Base-by-base conservation (phyloP, 2,888 invertebrate genomes). In the Allacma fusca region DNA sequence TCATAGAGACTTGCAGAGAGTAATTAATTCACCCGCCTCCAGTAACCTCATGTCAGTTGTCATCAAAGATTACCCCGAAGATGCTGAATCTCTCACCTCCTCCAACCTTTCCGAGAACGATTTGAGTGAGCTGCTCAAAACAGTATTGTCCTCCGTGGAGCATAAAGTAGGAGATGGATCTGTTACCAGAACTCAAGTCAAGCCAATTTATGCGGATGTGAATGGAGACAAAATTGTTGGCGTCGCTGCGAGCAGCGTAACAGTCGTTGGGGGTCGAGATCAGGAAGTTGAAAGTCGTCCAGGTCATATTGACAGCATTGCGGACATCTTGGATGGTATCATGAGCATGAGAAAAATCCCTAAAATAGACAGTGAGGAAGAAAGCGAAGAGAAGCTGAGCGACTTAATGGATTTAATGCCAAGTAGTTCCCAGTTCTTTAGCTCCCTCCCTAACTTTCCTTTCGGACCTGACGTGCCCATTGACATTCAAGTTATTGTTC, bases 1-100 rank as follows among this genome's bases (percentile, higher is more conserved):
- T 76, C 86, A 85, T 78, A 80, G 77, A 71, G 85, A 86, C 77
- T 80, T 85, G 40, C 85, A 85, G 75, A 77, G 79, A 23, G 84
- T 85, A n/a, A 79, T 85, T 13, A 85, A 85, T 72, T 84, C 84
- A 19, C 79, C 80, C 13, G 81, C 82, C 13, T 83, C 82, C 75
- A 69, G 59, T 57, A 76, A 76, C 26, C 26, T 76, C 21, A 68
- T 76, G 69, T 68, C 67, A 7, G 50, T 76, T 21, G 69, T 76
- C 40, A 57, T 76, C 19, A 76, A 76, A 34, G 75, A 76, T 29
- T 76, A 21, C 71, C 76, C 69, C 16, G 65, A 44, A 7, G 77
- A 77, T 34, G 43, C 71, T 1, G 40, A 70, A 9, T 16, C 69
- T 67, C 28, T 77, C 21, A 40, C 65, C 19, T 74, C 78, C 40